Conservation (phyloP, 2,113 vertebrate species). For the Cygnus atratus region DNA sequence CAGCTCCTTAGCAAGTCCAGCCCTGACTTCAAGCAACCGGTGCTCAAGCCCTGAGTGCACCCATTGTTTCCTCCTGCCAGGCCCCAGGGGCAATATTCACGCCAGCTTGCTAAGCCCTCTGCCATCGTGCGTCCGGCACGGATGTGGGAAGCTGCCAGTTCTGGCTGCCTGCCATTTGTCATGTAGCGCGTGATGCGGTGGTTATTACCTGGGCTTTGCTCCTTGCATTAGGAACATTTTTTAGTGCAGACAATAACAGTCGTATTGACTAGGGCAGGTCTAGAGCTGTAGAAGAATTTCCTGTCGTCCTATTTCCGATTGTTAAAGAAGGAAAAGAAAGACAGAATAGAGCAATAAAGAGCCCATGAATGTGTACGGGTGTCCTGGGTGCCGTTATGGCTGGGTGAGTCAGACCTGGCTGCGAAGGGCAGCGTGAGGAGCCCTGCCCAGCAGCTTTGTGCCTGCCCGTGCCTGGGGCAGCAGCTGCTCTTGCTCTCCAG, state of each 20-base stretch:
- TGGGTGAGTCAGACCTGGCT: not conserved
- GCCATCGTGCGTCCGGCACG: rapidly evolving
- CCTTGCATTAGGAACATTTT: not conserved
- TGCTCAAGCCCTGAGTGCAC: not conserved
- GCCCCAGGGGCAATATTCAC: not conserved
- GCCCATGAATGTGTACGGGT: not conserved
- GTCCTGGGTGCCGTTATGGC: not conserved
- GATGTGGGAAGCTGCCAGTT: not conserved
- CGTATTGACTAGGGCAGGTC: slow-evolving; percentile 1
- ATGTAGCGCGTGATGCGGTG: rapidly evolving
- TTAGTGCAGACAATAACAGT: not conserved
- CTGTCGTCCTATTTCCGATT: slow-evolving; percentile 34
- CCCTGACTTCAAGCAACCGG: not conserved
- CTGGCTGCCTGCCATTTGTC: not conserved
- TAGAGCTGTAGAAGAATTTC: slow-evolving; percentile 34
- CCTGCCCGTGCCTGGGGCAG: not conserved
- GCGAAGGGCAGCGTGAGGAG: not conserved
- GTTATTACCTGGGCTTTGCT: slow-evolving; percentile 20
- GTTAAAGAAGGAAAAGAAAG: slow-evolving; percentile 5
- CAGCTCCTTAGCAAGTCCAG: not conserved
- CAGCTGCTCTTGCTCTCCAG: not conserved
- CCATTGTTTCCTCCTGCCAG: not conserved
- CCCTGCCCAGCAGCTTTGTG: rapidly evolving
- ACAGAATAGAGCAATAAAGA: not conserved
- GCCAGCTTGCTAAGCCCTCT: not conserved